Evolutionary conservation across 2,888 invertebrate species (phyloP).

Genomic region (Cheilosia vernalis): DNA sequence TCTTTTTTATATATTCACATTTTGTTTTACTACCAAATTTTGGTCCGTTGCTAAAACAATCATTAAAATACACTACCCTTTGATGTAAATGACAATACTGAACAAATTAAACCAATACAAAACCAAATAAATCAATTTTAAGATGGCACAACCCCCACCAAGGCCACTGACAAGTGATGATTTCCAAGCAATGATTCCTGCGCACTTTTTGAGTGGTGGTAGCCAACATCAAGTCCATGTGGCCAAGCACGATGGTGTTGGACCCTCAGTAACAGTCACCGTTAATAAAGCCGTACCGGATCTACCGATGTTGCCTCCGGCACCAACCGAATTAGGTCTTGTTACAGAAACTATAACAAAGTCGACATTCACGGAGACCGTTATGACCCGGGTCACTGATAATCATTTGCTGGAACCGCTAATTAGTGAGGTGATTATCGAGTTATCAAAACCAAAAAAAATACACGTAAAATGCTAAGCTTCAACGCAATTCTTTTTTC

Average conservation of each 20-base stretch:
- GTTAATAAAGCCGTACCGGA: constrained; percentile 90
- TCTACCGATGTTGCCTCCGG: constrained; percentile 90
- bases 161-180: constrained; percentile 96
- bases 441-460: constrained; percentile 63
- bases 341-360: constrained; percentile 98
- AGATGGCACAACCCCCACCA: constrained; percentile 83
- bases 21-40: constrained; percentile 67
- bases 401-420: constrained; percentile 93
- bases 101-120: constrained; percentile 73
- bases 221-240: constrained; percentile 86
- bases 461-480: constrained; percentile 70
- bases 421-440: constrained; percentile 92
- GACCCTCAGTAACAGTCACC: constrained; percentile 90
- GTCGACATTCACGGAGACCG: constrained; percentile 97
- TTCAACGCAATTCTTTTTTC: constrained; percentile 60
- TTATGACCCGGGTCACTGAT: constrained; percentile 96
- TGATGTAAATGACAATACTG: constrained; percentile 77
- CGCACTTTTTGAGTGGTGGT: constrained; percentile 94
- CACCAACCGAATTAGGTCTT: constrained; percentile 92
- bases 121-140: constrained; percentile 75
- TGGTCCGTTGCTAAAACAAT: constrained; percentile 69
- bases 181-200: constrained; percentile 97
- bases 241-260: constrained; percentile 82
- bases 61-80: constrained; percentile 69
- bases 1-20: constrained; percentile 69